Evolutionary conservation across 2,797 vertebrate species (phyloP).

Genomic region (Odontamblyopus lacepedii): DNA sequence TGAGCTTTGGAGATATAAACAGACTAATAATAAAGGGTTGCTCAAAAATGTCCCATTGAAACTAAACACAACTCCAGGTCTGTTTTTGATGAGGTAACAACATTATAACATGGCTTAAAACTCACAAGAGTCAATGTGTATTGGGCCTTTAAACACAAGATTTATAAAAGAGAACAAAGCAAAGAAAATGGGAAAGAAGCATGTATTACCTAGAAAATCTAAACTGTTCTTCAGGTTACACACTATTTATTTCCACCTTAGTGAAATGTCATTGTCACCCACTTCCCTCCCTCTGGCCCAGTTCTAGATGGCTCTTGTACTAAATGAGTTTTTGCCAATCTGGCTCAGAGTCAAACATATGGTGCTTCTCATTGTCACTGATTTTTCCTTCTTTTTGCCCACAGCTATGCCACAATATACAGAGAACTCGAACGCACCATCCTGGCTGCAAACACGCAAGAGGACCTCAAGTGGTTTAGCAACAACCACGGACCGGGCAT

Average conservation of each 20-base stretch:
- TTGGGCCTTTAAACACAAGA: too few relatives aligned
- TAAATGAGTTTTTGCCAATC: slow-evolving; percentile 45
- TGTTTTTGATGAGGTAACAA: too few relatives aligned
- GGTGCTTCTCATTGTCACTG: slow-evolving; percentile 33
- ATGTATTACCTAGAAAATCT: too few relatives aligned
- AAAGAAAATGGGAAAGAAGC: neutral
- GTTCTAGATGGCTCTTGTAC: slow-evolving; percentile 21
- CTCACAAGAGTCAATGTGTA: too few relatives aligned
- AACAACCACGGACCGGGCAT: slow-evolving; percentile 91
- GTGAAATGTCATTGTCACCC: slow-evolving; percentile 30
- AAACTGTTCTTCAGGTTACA: slow-evolving; percentile 15
- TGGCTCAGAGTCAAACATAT: slow-evolving; percentile 34
- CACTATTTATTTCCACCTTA: slow-evolving; percentile 4
- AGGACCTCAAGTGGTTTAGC: slow-evolving; percentile 96
- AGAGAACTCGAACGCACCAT: slow-evolving; percentile 92
- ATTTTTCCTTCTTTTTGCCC: slow-evolving; percentile 46
- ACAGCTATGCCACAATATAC: slow-evolving; percentile 90
- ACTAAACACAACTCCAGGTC: too few relatives aligned
- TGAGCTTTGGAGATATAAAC: too few relatives aligned
- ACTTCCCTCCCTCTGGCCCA: slow-evolving; percentile 28
- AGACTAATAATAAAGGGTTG: too few relatives aligned
- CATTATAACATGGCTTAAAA: too few relatives aligned
- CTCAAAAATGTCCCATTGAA: too few relatives aligned
- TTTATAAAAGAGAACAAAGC: neutral
- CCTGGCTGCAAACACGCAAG: slow-evolving; percentile 87